A percentile compares a stretch with the other conserved stretches of the same genome.
Conservation (phyloP, 2,888 invertebrate species). For the Pteria penguin region DNA sequence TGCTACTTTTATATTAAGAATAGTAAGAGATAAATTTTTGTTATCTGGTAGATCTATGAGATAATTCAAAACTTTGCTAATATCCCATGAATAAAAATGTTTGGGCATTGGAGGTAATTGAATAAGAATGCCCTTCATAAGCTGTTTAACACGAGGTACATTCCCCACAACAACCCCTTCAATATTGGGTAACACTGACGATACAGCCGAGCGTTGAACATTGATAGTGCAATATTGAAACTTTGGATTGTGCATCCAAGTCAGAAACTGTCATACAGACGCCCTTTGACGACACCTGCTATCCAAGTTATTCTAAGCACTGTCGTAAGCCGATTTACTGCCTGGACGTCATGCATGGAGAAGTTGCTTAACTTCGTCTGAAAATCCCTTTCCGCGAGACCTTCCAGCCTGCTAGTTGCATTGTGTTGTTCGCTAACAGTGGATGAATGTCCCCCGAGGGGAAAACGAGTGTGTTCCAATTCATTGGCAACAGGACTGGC, state of each 20-base stretch:
- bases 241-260: slow-evolving; percentile 7
- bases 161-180: too few species aligned
- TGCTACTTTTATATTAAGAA: neutral
- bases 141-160: too few species aligned
- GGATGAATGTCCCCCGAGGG: neutral
- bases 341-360: slow-evolving; percentile 22
- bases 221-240: slow-evolving; percentile 30
- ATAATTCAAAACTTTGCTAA: too few species aligned
- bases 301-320: slow-evolving; percentile 27
- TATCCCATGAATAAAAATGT: slow-evolving; percentile 11
- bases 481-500: too few species aligned
- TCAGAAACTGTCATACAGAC: slow-evolving; percentile 16
- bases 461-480: slow-evolving; percentile 3
- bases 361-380: too few species aligned
- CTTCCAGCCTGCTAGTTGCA: slow-evolving; percentile 31
- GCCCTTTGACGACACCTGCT: slow-evolving; percentile 27
- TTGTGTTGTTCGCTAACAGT: slow-evolving; percentile 19
- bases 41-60: neutral
- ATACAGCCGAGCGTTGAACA: slow-evolving; percentile 35
- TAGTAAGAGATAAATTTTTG: neutral
- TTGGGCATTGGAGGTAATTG: slow-evolving; percentile 25
- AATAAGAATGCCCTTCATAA: too few species aligned
- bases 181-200: slow-evolving; percentile 12
- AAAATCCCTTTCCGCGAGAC: too few species aligned
- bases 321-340: slow-evolving; percentile 20